Conservation (phyloP, 2,888 invertebrate genomes). For the Macrophya alboannulata region DNA sequence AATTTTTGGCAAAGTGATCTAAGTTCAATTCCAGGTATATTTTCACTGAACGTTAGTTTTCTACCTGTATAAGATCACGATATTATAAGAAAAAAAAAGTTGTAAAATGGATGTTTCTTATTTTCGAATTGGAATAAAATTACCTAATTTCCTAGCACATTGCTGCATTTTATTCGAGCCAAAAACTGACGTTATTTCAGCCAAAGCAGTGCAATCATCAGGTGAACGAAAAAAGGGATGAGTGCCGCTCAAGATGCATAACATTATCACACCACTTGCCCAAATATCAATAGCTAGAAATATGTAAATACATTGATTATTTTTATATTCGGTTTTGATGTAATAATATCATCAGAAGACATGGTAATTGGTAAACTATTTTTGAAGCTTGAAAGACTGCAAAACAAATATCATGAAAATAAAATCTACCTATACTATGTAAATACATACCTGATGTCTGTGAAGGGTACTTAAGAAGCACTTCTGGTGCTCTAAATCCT, state of each 20-base stretch:
- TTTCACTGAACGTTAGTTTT: conserved; percentile 82
- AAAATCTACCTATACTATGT: conserved; percentile 4
- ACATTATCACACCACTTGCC: conserved; percentile 93
- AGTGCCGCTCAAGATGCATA: conserved; percentile 89
- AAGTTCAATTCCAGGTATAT: conserved; percentile 80
- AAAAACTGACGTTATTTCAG: conserved; percentile 91
- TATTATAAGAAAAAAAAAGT: conserved; percentile 59
- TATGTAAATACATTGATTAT: conserved; percentile 16
- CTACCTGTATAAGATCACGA: conserved; percentile 77
- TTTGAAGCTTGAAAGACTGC: not conserved
- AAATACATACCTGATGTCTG: conserved; percentile 86
- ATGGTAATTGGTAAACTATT: conserved; percentile 2
- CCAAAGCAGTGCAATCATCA: conserved; percentile 90
- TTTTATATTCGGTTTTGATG: not conserved
- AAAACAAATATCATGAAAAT: not conserved
- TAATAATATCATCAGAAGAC: not conserved
- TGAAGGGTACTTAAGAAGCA: conserved; percentile 88
- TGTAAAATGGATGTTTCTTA: not conserved
- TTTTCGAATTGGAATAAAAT: conserved; percentile 34
- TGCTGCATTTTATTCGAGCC: conserved; percentile 87
- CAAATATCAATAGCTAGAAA: conserved; percentile 91
- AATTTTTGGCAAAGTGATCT: conserved; percentile 74
- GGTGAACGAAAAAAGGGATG: conserved; percentile 93
- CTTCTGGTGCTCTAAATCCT: conserved; percentile 94
- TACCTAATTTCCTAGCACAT: conserved; percentile 87